A percentile compares a stretch with the other conserved stretches of the same genome.
Conservation (phyloP, 2,888 invertebrate species). For the Cephus pulcher region DNA sequence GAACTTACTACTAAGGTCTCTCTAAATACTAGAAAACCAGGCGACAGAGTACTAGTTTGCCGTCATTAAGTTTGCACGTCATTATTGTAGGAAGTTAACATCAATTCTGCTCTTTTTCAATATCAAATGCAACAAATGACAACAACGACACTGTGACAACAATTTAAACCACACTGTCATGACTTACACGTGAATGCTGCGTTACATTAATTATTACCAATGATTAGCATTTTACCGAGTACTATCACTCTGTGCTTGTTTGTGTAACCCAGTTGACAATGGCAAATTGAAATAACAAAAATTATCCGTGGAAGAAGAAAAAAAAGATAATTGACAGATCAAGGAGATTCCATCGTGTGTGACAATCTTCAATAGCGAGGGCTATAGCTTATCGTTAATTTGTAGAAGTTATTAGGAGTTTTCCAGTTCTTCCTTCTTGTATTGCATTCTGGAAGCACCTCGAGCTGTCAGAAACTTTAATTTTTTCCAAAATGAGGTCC, state of each 20-base stretch:
- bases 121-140: background rate
- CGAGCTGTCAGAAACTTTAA: background rate
- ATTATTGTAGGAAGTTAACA: background rate
- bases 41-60: background rate
- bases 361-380: background rate
- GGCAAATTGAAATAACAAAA: background rate
- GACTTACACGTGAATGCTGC: background rate
- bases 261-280: background rate
- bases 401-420: background rate
- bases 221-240: background rate
- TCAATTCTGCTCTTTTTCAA: background rate
- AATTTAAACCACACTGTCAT: background rate
- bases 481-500: background rate
- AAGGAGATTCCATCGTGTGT: background rate
- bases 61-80: background rate
- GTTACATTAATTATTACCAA: background rate
- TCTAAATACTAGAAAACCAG: slow-evolving; percentile 36
- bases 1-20: slow-evolving; percentile 30
- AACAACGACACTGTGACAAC: background rate
- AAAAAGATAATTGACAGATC: background rate
- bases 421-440: background rate
- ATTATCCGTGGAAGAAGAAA: background rate
- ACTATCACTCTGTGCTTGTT: background rate
- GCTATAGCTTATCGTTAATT: no score
- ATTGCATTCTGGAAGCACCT: background rate